phyloP scores from a whole-genome alignment of 1,140 invertebrate species.

The Leptopilina clavipes region DNA sequence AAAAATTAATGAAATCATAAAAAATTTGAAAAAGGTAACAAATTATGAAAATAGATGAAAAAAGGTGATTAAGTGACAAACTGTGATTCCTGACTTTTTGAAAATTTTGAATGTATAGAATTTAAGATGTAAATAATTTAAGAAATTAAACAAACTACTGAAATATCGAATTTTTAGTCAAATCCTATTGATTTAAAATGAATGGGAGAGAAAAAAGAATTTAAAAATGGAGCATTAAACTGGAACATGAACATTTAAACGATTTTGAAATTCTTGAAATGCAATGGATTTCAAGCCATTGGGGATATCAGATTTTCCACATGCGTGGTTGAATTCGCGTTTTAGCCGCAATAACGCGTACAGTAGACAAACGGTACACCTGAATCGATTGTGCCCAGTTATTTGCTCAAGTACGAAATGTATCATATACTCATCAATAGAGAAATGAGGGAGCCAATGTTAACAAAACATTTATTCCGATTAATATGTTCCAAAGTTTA shows the following conservation, averaged over 20 bases:
- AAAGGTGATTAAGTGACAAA: too few relatives aligned
- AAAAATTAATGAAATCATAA: too few relatives aligned
- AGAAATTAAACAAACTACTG: too few relatives aligned
- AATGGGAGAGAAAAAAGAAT: too few relatives aligned
- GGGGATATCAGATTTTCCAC: constrained; percentile 9
- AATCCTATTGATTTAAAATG: too few relatives aligned
- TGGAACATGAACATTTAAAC: neutral
- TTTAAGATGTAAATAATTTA: too few relatives aligned
- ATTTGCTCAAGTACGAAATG: constrained; percentile 24
- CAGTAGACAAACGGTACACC: neutral
- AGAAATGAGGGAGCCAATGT: neutral
- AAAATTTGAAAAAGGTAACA: too few relatives aligned
- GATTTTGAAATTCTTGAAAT: constrained; percentile 3
- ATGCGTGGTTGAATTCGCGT: constrained; percentile 10
- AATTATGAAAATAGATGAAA: too few relatives aligned
- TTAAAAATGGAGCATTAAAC: neutral
- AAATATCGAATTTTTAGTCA: neutral
- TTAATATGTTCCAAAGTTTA: too few relatives aligned
- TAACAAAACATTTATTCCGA: neutral
- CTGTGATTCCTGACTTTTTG: too few relatives aligned
- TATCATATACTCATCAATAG: constrained; percentile 11
- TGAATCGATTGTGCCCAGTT: constrained; percentile 28
- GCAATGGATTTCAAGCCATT: constrained; percentile 3
- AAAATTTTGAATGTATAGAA: too few relatives aligned
- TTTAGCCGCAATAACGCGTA: constrained; percentile 26